These are phyloP conservation scores for Danio choprae DNA, from an alignment of 2,797 vertebrate genomes.

Conservation along the genomic window DNA sequence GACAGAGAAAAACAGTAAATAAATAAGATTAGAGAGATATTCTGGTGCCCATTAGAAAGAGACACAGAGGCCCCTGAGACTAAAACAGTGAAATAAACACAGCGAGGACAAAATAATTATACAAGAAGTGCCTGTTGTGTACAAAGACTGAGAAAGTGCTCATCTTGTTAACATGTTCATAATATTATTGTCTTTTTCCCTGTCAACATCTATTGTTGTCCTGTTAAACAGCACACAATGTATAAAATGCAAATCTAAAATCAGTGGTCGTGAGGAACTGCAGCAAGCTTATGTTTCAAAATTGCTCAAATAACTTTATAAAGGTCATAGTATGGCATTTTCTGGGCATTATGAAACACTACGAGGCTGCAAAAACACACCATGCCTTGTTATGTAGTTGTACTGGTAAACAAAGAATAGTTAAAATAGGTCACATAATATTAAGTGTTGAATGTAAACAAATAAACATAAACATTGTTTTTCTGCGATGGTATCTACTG, in stretches of 20 bases:
- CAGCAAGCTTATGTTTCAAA: not conserved
- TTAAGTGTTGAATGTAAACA: not conserved
- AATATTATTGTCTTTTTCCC: slow-evolving; percentile 30
- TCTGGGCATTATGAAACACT: not conserved
- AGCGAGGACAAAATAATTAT: slow-evolving; percentile 32
- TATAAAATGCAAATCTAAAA: slow-evolving; percentile 18
- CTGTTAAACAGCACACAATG: not conserved
- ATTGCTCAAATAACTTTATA: not conserved
- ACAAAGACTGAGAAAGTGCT: slow-evolving; percentile 32
- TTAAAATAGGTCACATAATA: not conserved
- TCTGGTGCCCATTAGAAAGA: slow-evolving; percentile 42
- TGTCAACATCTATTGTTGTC: slow-evolving; percentile 7
- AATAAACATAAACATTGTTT: not conserved
- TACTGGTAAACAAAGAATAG: not conserved
- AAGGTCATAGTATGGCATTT: not conserved
- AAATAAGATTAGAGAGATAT: slow-evolving; percentile 29
- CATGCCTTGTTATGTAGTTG: not conserved
- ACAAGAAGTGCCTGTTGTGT: slow-evolving; percentile 25
- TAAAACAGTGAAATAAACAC: slow-evolving; percentile 40
- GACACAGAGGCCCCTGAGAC: slow-evolving; percentile 22
- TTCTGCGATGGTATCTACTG: not conserved
- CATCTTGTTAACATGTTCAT: slow-evolving; percentile 29
- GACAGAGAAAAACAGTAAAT: slow-evolving; percentile 31
- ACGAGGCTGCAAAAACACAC: not conserved
- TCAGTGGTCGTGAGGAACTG: not conserved